phyloP scores from a whole-genome alignment of 2,113 vertebrate species.

The Coreoperca whiteheadi region DNA sequence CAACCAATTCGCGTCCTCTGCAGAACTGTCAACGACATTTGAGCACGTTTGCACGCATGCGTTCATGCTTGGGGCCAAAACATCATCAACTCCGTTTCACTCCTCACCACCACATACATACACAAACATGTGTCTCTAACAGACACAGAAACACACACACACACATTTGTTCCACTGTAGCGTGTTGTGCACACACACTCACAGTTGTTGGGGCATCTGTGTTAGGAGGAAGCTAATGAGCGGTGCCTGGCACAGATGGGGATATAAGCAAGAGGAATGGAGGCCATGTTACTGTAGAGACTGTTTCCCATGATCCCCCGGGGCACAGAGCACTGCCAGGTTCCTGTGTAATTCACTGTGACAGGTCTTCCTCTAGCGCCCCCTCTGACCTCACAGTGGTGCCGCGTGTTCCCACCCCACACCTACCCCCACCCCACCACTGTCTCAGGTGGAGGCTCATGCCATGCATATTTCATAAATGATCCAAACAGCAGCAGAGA shows the following conservation, averaged over 20 bases:
- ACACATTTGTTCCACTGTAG: background rate
- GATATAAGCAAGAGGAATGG: conserved; percentile 6
- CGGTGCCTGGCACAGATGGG: conserved; percentile 29
- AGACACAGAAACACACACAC: background rate
- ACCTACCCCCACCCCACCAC: background rate
- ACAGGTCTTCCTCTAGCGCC: conserved; percentile 54
- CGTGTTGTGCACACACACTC: background rate
- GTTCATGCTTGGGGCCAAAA: conserved; percentile 4
- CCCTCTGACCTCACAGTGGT: conserved; percentile 49
- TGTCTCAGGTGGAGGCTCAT: conserved; percentile 61
- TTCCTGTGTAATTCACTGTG: conserved; percentile 55
- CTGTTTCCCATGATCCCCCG: conserved; percentile 48
- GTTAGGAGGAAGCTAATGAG: conserved; percentile 54
- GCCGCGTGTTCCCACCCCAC: background rate
- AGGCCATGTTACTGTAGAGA: conserved; percentile 54
- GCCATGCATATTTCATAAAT: conserved; percentile 77
- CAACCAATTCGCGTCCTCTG: conserved; percentile 39
- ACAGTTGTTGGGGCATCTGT: conserved; percentile 42
- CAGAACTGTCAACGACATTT: conserved; percentile 9
- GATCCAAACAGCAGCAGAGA: conserved; percentile 53
- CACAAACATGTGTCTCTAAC: conserved; percentile 23
- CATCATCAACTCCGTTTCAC: conserved; percentile 32
- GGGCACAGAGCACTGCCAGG: conserved; percentile 12
- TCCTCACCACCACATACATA: conserved; percentile 1
- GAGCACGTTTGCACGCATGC: conserved; percentile 9